Evolutionary conservation across 1,140 invertebrate species (phyloP), one percentile per base, ranked within the genome.

Genomic region (Potamilus streckersoni): DNA sequence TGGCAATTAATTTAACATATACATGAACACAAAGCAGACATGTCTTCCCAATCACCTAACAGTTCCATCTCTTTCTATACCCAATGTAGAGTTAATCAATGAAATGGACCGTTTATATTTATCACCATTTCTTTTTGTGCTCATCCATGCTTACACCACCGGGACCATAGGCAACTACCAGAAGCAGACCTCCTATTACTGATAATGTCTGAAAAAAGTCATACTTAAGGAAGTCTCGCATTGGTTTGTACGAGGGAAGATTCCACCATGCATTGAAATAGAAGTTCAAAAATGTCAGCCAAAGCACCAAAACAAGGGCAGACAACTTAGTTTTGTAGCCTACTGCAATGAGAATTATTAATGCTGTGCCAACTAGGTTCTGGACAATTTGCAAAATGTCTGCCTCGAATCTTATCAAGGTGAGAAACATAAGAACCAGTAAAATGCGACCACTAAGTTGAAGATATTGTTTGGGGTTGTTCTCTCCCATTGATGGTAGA

Each of bases 131-230:
- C 91, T 99, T 99, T 91, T 99, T 99, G 91, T 99, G 97, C 87
- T 99, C 98, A 91, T 99, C 98, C 96, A 99, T 98, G 68, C 97
- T 99, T 56, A 99, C 97, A 63, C 88, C 88, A 77, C 98, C 98
- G 27, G 98, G 98, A 31, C 98, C 98, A 78, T 99, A 92, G 68
- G 96, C 97, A 3, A 99, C 98, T 80, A 99, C 97, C 94, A 99
- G 97, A 61, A 99, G 91, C n/a, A 99, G 93, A 76, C 98, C 98
- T 78, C 98, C 98, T 84, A 99, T 95, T 59, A 99, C 98, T 69
- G 98, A 99, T 78, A 99, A 90, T 57, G 97, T 99, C 95, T 99
- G 93, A 94, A 99, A 99, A 92, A 99, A 99, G 91, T 99, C 98
- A 88, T 99, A 99, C 93, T 99, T 99, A 64, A 99, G 93, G 92